Percentiles rank a stretch among this genome's conserved stretches.
phyloP scores from a whole-genome alignment of 1,140 invertebrate species.

The Stegodyphus mimosarum region DNA sequence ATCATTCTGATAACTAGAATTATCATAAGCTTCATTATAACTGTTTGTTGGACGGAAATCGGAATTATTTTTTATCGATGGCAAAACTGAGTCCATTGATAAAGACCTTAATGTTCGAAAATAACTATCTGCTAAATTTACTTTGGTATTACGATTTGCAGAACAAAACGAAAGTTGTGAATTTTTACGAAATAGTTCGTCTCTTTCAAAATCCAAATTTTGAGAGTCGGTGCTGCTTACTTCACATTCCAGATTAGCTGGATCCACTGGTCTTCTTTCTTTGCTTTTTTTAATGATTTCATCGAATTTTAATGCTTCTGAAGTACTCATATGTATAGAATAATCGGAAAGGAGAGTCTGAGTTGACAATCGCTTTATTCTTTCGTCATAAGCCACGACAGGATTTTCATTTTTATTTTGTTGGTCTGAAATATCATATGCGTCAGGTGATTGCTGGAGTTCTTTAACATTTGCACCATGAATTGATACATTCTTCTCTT shows the following conservation, averaged over 20 bases:
- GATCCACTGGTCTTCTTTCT: neutral
- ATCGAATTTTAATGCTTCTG: neutral
- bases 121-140: neutral
- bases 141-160: neutral
- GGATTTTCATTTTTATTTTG: neutral
- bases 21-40: neutral
- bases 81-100: neutral
- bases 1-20: neutral
- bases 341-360: constrained; percentile 12
- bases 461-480: neutral
- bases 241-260: neutral
- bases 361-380: constrained; percentile 11
- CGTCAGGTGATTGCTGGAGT: neutral
- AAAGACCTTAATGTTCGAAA: neutral
- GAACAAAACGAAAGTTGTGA: neutral
- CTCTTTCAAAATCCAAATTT: neutral
- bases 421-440: neutral
- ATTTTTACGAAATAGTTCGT: neutral
- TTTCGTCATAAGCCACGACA: neutral
- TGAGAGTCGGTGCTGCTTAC: neutral
- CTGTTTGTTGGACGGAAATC: no score
- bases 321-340: neutral
- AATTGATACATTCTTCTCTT: no score
- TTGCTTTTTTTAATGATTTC: constrained; percentile 3
- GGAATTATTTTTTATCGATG: neutral